Base-by-base conservation (phyloP, 2,888 invertebrate species). In the Altica lythri region DNA sequence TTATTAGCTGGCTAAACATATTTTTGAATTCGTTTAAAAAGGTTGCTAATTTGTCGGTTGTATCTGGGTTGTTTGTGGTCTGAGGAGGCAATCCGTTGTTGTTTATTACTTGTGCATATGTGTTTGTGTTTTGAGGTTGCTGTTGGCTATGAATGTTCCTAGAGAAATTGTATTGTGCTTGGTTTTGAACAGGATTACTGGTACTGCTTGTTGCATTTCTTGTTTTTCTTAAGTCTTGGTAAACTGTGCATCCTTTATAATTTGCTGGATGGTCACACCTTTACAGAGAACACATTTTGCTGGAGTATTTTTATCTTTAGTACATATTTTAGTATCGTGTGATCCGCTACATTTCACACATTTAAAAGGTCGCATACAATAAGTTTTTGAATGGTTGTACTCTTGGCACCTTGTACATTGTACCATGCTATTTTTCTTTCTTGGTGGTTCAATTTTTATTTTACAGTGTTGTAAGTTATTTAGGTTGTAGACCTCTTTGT, bases 321-420 rank as follows among this genome's bases (percentile, higher is more conserved):
- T 22, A 22, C 4, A 22, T n/a, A n/a, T n/a, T n/a, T n/a, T n/a
- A n/a, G n/a, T n/a, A n/a, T n/a, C n/a, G n/a, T n/a, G n/a, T n/a
- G n/a, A n/a, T n/a, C n/a, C n/a, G n/a, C n/a, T n/a, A n/a, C n/a
- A n/a, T n/a, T n/a, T n/a, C n/a, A n/a, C n/a, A n/a, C n/a, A n/a
- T n/a, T n/a, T n/a, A n/a, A n/a, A n/a, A n/a, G n/a, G n/a, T n/a
- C n/a, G n/a, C n/a, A n/a, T n/a, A n/a, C n/a, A n/a, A 9, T 29
- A 29, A 9, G 29, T 29, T 29, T 29, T 29, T 5, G n/a, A 6
- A n/a, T 29, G 29, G n/a, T 29, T 29, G 29, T 29, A 29, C 2
- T 29, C 29, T n/a, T 29, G 29, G 29, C 29, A 29, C n/a, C 29
- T 29, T 29, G 29, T 29, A 29, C 29, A 29, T 29, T 29, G 29